Evolutionary conservation across 2,888 invertebrate species (phyloP).

Genomic region (Griposia aprilina): DNA sequence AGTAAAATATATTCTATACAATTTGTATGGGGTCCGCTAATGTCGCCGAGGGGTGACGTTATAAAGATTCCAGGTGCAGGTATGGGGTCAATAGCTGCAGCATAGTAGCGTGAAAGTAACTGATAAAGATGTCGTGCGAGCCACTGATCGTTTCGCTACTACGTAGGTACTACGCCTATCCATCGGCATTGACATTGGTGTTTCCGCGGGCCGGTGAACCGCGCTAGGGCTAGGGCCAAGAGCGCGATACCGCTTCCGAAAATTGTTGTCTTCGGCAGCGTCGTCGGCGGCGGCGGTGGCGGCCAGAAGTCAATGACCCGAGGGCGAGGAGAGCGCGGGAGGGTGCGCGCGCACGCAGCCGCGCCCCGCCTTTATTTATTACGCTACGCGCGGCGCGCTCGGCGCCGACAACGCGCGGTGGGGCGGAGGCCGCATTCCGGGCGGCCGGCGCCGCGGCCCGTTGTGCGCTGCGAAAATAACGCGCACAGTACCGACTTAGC

Average conservation of each 20-base stretch:
- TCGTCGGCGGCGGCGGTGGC: constrained; percentile 73
- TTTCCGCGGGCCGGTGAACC: constrained; percentile 69
- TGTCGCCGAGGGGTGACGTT: constrained; percentile 64
- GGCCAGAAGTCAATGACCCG: constrained; percentile 88
- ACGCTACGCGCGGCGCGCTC: constrained; percentile 88
- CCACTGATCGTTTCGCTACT: constrained; percentile 32
- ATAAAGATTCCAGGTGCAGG: constrained; percentile 73
- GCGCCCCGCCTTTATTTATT: constrained; percentile 91
- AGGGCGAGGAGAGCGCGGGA: constrained; percentile 87
- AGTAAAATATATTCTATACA: constrained; percentile 64
- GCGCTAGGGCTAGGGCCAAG: constrained; percentile 79
- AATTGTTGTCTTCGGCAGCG: constrained; percentile 84
- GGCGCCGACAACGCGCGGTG: constrained; percentile 84
- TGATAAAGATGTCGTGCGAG: constrained; percentile 33
- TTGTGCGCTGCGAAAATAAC: constrained; percentile 86
- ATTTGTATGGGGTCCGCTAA: constrained; percentile 48
- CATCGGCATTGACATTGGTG: constrained; percentile 88
- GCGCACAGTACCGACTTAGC: constrained; percentile 77
- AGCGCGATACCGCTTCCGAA: constrained; percentile 81
- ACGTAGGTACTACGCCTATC: constrained; percentile 67
- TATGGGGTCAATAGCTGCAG: constrained; percentile 80
- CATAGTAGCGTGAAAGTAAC: constrained; percentile 66
- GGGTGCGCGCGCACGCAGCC: constrained; percentile 90
- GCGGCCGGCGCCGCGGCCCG: constrained; percentile 80
- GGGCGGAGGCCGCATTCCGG: constrained; percentile 88